Percentiles rank a stretch among this genome's conserved stretches.
Evolutionary conservation across 2,113 vertebrate genomes (phyloP).

Genomic region (Toxostoma redivivum): DNA sequence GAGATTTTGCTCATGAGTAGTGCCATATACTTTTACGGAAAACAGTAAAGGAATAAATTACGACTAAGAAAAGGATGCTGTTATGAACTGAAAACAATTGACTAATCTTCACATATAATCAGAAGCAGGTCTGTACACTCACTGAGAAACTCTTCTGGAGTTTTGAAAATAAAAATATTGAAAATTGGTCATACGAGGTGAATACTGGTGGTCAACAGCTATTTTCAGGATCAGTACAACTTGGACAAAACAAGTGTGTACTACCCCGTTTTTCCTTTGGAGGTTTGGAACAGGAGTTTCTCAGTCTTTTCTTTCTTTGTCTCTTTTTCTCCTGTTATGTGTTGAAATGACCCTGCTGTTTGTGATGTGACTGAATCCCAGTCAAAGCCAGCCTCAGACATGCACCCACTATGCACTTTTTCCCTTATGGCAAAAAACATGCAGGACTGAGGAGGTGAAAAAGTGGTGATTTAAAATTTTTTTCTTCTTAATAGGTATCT

Average conservation of each 20-base stretch:
- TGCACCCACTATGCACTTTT: fast-evolving
- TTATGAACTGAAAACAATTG: background rate
- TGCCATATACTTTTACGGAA: background rate
- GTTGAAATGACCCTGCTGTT: background rate
- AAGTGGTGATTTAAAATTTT: background rate
- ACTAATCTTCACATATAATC: background rate
- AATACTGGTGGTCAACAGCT: background rate
- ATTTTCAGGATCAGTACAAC: background rate
- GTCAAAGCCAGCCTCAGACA: background rate
- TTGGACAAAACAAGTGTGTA: background rate
- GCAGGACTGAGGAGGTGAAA: background rate
- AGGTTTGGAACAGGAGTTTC: background rate
- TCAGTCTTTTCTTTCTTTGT: background rate
- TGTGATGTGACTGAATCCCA: background rate
- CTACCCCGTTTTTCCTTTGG: background rate
- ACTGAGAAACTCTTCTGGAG: background rate
- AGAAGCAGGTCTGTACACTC: background rate
- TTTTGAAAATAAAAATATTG: background rate
- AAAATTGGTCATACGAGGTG: background rate
- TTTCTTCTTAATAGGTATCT: background rate
- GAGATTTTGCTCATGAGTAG: background rate
- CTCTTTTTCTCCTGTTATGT: background rate
- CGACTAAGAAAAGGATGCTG: background rate
- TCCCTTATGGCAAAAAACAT: background rate
- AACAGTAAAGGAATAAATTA: background rate